Conservation (phyloP, 2,113 vertebrate species). For the Gadus chalcogrammus region DNA sequence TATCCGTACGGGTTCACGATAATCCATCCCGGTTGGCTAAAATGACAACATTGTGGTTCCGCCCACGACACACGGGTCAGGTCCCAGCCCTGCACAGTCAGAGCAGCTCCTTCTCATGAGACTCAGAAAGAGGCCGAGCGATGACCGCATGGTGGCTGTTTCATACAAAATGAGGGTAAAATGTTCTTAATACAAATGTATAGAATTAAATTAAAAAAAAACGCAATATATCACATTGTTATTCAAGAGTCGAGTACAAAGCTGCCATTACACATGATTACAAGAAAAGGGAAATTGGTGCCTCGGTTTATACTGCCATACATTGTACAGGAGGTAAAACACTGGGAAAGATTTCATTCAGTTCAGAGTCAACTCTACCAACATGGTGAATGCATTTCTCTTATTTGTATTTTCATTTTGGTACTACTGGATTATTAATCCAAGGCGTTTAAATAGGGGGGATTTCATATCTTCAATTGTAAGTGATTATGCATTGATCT, state of each 20-base stretch:
- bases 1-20: no score
- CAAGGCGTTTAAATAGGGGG: not conserved
- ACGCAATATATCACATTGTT: slow-evolving; percentile 56
- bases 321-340: slow-evolving; percentile 29
- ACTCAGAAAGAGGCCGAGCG: no score
- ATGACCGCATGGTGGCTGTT: not conserved
- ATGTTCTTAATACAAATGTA: slow-evolving; percentile 4
- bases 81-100: no score
- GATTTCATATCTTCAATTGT: not conserved
- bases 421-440: not conserved
- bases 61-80: no score
- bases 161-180: slow-evolving; percentile 26
- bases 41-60: no score
- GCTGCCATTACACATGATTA: slow-evolving; percentile 57
- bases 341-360: not conserved
- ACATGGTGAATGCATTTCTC: slow-evolving; percentile 37
- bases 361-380: slow-evolving; percentile 18
- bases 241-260: slow-evolving; percentile 63
- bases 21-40: no score
- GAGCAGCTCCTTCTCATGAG: no score
- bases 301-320: slow-evolving; percentile 34
- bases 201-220: slow-evolving; percentile 24
- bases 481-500: not conserved
- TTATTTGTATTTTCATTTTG: slow-evolving; percentile 35
- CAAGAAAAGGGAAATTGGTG: slow-evolving; percentile 29